Evolutionary conservation across 2,888 invertebrate species (phyloP).

Genomic region (Eumacrocentrus americanus): DNA sequence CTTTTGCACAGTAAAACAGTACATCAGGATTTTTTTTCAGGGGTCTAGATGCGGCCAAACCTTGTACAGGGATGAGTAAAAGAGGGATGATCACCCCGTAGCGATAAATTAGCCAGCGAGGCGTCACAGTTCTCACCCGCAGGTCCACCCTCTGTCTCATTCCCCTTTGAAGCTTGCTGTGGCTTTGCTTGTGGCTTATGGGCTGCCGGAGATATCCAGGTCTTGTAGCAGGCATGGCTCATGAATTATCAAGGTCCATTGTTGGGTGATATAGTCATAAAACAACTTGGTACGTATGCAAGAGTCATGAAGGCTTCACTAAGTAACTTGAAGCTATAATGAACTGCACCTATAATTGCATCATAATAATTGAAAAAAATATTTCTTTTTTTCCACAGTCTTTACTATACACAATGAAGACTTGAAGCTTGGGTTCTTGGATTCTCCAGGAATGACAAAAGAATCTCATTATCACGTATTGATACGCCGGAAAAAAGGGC

Average conservation of each 20-base stretch:
- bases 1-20: neutral
- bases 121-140: constrained; percentile 50
- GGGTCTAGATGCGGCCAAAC: too few species aligned
- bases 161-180: neutral
- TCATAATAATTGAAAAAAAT: neutral
- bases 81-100: constrained; percentile 20
- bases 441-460: too few species aligned
- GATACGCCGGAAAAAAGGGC: constrained; percentile 48
- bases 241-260: constrained; percentile 57
- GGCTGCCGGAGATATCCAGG: constrained; percentile 40
- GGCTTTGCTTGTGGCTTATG: constrained; percentile 41
- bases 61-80: too few species aligned
- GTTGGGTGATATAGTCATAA: constrained; percentile 34
- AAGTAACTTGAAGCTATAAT: too few species aligned
- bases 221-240: constrained; percentile 42
- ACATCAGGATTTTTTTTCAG: too few species aligned
- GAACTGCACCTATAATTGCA: too few species aligned
- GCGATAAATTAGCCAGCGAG: constrained; percentile 51
- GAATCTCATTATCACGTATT: constrained; percentile 57
- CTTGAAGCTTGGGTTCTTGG: too few species aligned
- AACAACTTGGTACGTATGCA: too few species aligned
- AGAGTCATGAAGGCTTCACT: too few species aligned
- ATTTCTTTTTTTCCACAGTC: neutral
- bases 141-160: constrained; percentile 6
- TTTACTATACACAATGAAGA: too few species aligned